Evolutionary conservation across 2,888 invertebrate genomes (phyloP).

Genomic region (Steinernema hermaphroditum): DNA sequence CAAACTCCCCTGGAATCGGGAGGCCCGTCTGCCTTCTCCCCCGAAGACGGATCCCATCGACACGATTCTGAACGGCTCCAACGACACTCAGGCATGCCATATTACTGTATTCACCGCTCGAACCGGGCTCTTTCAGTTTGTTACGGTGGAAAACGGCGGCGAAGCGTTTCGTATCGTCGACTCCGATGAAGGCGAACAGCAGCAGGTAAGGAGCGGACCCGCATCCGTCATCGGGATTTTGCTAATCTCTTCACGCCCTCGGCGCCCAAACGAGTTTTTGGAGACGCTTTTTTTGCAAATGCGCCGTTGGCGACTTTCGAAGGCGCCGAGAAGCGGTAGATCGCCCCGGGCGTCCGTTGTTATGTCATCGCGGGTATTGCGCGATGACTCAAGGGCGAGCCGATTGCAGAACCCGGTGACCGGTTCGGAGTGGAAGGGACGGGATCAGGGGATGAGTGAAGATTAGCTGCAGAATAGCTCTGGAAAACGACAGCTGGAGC

Average conservation of each 20-base stretch:
- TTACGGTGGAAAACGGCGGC: constrained; percentile 14
- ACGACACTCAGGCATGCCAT: background rate
- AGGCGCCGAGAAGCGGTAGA: background rate
- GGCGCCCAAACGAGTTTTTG: constrained; percentile 20
- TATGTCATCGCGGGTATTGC: constrained; percentile 28
- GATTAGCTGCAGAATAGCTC: no score
- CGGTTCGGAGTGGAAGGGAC: background rate
- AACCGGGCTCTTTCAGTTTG: background rate
- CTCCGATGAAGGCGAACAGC: constrained; percentile 18
- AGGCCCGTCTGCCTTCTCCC: background rate
- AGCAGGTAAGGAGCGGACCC: background rate
- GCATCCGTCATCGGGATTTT: constrained; percentile 5
- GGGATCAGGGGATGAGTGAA: no score
- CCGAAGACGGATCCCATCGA: background rate
- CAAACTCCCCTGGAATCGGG: constrained; percentile 8
- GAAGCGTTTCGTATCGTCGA: constrained; percentile 22
- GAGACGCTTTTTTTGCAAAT: constrained; percentile 27
- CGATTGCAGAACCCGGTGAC: background rate
- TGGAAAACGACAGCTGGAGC: no score
- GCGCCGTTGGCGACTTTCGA: constrained; percentile 7
- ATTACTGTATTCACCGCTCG: background rate
- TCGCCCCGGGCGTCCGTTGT: constrained; percentile 15
- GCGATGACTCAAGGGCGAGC: background rate
- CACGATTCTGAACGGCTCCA: constrained; percentile 16
- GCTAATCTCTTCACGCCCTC: constrained; percentile 29